Conservation (phyloP, 1,140 invertebrate genomes). For the Lerema accius region DNA sequence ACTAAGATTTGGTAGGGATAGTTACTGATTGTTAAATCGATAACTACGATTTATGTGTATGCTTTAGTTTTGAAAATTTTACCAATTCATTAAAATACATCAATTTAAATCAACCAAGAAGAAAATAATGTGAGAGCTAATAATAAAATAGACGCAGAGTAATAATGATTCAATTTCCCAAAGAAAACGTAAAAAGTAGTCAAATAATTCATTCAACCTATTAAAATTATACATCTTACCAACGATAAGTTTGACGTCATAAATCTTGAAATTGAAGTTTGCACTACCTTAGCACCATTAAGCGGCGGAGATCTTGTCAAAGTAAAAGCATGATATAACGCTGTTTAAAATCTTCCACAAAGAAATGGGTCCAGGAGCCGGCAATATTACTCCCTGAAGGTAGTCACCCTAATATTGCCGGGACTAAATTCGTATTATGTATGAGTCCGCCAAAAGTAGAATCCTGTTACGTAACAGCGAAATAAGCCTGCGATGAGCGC, state of each 20-base stretch:
- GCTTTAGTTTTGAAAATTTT: no score
- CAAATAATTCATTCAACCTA: no score
- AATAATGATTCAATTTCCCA: no score
- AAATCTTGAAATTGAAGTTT: constrained; percentile 23
- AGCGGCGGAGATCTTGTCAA: constrained; percentile 56
- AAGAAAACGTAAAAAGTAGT: no score
- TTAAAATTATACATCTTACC: no score
- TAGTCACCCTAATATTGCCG: constrained; percentile 15
- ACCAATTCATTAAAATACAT: no score
- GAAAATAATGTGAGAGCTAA: no score
- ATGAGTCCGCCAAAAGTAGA: constrained; percentile 27
- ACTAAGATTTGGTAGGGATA: no score
- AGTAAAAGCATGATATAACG: constrained; percentile 74
- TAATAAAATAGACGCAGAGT: no score
- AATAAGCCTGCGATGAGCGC: constrained; percentile 25
- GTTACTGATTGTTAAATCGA: no score
- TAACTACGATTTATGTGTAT: no score
- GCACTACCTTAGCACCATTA: constrained; percentile 48
- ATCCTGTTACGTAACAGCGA: constrained; percentile 23
- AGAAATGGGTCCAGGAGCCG: constrained; percentile 46
- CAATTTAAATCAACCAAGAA: no score
- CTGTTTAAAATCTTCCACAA: constrained; percentile 52
- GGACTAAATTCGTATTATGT: constrained; percentile 29
- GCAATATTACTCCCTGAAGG: constrained; percentile 38
- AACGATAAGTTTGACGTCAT: constrained; percentile 13